A percentile compares a stretch with the other conserved stretches of the same genome.
These are phyloP conservation scores for Halocaridina rubra DNA, from an alignment of 2,888 invertebrate species.

Conservation along the genomic window DNA sequence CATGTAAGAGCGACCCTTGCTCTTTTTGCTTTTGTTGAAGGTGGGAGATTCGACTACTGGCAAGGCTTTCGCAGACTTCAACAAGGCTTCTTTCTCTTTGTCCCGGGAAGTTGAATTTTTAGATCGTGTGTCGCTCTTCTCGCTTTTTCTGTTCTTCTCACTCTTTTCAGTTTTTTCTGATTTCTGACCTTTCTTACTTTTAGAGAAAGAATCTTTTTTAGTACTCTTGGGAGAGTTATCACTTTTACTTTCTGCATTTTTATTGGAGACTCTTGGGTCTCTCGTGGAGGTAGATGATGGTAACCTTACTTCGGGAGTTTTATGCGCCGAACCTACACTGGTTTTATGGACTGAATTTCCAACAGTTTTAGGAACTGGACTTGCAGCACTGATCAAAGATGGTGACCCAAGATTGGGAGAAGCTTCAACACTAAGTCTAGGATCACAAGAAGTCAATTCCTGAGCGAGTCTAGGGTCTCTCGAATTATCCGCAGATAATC, in stretches of 20 bases:
- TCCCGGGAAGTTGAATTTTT: not conserved
- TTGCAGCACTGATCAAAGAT: not conserved
- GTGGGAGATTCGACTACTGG: not conserved
- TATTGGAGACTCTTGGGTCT: constrained; percentile 11
- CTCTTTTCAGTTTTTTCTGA: not conserved
- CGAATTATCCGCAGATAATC: not conserved
- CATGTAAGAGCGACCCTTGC: constrained; percentile 24
- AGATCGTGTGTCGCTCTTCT: not conserved
- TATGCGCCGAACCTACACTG: not conserved
- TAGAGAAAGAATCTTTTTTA: not conserved
- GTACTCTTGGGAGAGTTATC: not conserved
- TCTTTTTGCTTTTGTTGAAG: not conserved
- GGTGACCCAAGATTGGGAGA: constrained; percentile 13
- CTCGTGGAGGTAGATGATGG: constrained; percentile 14
- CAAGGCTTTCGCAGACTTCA: not conserved
- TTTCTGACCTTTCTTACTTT: not conserved
- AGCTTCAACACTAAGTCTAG: not conserved
- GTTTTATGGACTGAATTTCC: no score
- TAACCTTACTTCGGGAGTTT: not conserved
- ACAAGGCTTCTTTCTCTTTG: constrained; percentile 18
- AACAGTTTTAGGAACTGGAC: not conserved
- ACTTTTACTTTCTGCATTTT: not conserved
- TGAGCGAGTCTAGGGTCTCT: constrained; percentile 24
- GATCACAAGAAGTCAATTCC: not conserved
- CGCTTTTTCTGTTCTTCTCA: not conserved